Evolutionary conservation across 1,140 invertebrate genomes (phyloP).

Genomic region (Ridgeia piscesae): DNA sequence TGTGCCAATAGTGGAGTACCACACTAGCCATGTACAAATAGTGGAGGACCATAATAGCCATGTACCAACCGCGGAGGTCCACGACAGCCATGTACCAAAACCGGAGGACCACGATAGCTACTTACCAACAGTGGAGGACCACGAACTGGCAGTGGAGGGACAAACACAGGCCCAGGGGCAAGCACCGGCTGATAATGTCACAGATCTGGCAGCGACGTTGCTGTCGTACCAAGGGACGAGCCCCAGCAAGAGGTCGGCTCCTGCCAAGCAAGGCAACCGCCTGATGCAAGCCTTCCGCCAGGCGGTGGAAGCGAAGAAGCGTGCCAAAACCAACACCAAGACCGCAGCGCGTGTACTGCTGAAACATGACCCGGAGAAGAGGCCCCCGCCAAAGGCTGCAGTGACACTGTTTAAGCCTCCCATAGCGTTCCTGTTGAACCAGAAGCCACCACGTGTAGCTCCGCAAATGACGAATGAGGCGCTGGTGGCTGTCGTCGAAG

Average conservation of each 20-base stretch:
- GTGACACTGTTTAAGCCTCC: neutral
- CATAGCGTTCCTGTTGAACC: neutral
- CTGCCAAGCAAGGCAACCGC: neutral
- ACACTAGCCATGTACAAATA: too few relatives aligned
- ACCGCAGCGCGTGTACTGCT: neutral
- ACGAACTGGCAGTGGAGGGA: too few relatives aligned
- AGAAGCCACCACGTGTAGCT: neutral
- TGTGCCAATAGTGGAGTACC: too few relatives aligned
- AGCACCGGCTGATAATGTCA: neutral
- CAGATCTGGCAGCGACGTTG: neutral
- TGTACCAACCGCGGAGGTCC: too few relatives aligned
- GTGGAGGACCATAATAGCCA: too few relatives aligned
- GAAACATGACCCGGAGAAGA: neutral
- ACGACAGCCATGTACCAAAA: too few relatives aligned
- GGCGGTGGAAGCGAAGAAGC: conserved; percentile 7
- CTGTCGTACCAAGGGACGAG: neutral
- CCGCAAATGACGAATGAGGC: neutral
- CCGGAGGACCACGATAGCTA: too few relatives aligned
- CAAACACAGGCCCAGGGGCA: too few relatives aligned
- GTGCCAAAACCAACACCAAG: neutral
- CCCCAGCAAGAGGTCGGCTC: neutral
- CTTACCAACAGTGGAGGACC: too few relatives aligned
- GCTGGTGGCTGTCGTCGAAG: neutral
- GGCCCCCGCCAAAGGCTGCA: neutral
- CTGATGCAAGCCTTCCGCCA: conserved; percentile 13